Evolutionary conservation across 2,797 vertebrate species (phyloP).

Genomic region (Sorex maritimensis): DNA sequence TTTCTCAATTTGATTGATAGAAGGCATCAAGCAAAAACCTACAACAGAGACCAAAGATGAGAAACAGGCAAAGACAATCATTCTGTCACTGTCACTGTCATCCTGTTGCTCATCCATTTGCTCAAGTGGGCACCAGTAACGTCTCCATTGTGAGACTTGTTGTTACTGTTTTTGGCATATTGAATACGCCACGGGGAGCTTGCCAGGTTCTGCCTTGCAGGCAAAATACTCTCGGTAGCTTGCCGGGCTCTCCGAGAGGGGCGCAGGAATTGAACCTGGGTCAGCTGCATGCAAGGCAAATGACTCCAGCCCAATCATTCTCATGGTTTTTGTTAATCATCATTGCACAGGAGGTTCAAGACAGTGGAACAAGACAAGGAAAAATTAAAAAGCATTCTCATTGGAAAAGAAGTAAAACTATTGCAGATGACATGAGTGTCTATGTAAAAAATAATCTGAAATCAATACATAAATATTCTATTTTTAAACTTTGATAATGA

Average conservation of each 20-base stretch:
- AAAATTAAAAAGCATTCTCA: neutral
- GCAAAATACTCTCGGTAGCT: too few relatives aligned
- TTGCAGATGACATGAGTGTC: neutral
- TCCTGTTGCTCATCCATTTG: too few relatives aligned
- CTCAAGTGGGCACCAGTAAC: too few relatives aligned
- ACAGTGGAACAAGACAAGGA: neutral
- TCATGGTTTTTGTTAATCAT: neutral
- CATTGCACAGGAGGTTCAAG: neutral
- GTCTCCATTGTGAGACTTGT: too few relatives aligned
- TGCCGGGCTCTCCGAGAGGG: too few relatives aligned
- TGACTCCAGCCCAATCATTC: too few relatives aligned
- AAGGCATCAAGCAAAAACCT: neutral
- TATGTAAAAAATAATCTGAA: neutral
- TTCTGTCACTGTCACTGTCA: neutral
- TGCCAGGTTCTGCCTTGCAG: too few relatives aligned
- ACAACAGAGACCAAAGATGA: neutral
- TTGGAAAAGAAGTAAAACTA: neutral
- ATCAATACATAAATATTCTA: neutral
- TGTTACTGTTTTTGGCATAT: too few relatives aligned
- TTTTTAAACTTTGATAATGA: neutral
- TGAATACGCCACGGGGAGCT: too few relatives aligned
- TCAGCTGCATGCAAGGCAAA: too few relatives aligned
- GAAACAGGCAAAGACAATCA: neutral
- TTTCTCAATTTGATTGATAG: neutral
- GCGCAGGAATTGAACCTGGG: too few relatives aligned